These are phyloP conservation scores for Salvelinus alpinus DNA, from an alignment of 2,113 vertebrate genomes.

Conservation along the genomic window DNA sequence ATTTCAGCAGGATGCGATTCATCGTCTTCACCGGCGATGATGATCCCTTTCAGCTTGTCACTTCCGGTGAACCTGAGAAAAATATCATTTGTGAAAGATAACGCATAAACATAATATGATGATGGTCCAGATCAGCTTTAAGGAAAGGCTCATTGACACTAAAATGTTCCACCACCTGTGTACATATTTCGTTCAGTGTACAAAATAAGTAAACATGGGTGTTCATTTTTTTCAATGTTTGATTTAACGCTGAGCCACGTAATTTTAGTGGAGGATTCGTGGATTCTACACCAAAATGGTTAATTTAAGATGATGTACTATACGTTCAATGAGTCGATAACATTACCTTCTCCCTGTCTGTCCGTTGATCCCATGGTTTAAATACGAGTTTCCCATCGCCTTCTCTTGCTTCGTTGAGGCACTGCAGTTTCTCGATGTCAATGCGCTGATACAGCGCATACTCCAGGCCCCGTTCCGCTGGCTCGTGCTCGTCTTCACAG, in stretches of 20 bases:
- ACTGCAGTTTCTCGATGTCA: slow-evolving; percentile 89
- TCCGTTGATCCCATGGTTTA: slow-evolving; percentile 90
- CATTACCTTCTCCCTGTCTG: slow-evolving; percentile 82
- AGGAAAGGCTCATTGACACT: too few species aligned
- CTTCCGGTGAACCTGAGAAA: slow-evolving; percentile 89
- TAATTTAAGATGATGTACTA: too few species aligned
- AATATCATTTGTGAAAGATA: too few species aligned
- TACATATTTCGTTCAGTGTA: too few species aligned
- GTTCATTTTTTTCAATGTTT: too few species aligned
- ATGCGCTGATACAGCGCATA: slow-evolving; percentile 87
- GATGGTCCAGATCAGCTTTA: not conserved
- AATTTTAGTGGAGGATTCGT: too few species aligned
- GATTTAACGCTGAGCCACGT: too few species aligned
- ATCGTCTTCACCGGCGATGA: slow-evolving; percentile 88
- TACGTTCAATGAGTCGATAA: too few species aligned
- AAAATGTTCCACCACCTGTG: too few species aligned
- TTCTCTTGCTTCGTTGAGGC: slow-evolving; percentile 91
- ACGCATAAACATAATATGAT: not conserved
- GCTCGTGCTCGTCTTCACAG: slow-evolving; percentile 80
- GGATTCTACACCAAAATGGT: too few species aligned
- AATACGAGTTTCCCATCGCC: slow-evolving; percentile 90
- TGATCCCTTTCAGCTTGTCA: slow-evolving; percentile 90
- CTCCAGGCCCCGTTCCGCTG: slow-evolving; percentile 84
- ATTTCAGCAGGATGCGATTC: slow-evolving; percentile 89
- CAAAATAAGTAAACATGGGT: too few species aligned